Evolutionary conservation across 2,888 invertebrate species (phyloP).

Genomic region (Cyrtodaria siliqua): DNA sequence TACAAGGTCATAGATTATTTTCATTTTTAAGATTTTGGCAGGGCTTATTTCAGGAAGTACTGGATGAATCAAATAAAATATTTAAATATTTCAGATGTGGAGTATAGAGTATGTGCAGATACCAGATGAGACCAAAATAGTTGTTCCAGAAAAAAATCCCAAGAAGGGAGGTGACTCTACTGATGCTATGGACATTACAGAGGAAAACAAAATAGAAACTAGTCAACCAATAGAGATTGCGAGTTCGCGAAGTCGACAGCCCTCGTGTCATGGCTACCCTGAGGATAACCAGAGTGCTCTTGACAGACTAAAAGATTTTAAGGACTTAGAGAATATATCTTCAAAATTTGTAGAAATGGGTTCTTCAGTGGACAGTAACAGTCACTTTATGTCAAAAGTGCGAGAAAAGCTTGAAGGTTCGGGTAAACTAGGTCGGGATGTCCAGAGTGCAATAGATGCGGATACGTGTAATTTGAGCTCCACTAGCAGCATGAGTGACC

Average conservation of each 20-base stretch:
- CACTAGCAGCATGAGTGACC: constrained; percentile 79
- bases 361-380: constrained; percentile 83
- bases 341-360: constrained; percentile 79
- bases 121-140: constrained; percentile 88
- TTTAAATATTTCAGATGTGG: constrained; percentile 92
- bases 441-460: constrained; percentile 59
- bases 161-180: constrained; percentile 34
- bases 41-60: too few relatives aligned
- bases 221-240: constrained; percentile 51
- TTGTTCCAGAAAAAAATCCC: constrained; percentile 32
- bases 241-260: constrained; percentile 12
- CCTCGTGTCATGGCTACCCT: constrained; percentile 74
- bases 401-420: constrained; percentile 53
- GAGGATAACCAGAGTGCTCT: constrained; percentile 74
- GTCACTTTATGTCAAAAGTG: constrained; percentile 71
- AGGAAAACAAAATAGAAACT: constrained; percentile 30
- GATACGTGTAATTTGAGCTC: constrained; percentile 70
- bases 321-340: constrained; percentile 80
- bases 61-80: too few relatives aligned
- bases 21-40: too few relatives aligned
- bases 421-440: constrained; percentile 46
- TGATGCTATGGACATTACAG: constrained; percentile 11
- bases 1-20: too few relatives aligned
- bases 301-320: constrained; percentile 80
- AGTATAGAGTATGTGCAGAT: constrained; percentile 97